Evolutionary conservation across 2,113 vertebrate species (phyloP), one percentile per base, ranked within the genome.

Genomic region (Speoplatyrhinus poulsoni): DNA sequence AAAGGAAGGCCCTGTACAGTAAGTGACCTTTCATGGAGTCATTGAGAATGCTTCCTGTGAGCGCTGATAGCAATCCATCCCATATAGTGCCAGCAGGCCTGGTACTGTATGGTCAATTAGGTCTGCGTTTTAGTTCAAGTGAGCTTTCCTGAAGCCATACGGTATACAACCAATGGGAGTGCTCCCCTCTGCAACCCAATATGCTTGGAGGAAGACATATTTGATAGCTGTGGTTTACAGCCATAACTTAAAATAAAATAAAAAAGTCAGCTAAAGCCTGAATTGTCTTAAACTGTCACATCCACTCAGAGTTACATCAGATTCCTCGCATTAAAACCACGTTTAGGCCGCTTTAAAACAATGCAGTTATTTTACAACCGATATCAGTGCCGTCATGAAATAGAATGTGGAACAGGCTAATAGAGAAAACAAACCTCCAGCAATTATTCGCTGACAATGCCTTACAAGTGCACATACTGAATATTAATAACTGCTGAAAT

Each of bases 1-100:
- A 36, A 83, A 16, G 12, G 3, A 36, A 61, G 62, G 77, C 46
- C 69, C 10, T 3, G 46, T 70, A 80, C 41, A 71, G 67, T 48
- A 73, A 70, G 72, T 46, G 0, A 46, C 48, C 60, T 70, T 75
- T 67, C 86, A 59, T 67, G 73, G 62, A 68, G 36, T 50, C 36
- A 76, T 52, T 36, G 64, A 79, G 53, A 19, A 47, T 64, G 67
- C 76, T 73, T 84, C 75, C 71, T 65, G 73, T 63, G 62, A 75
- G 83, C 80, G 67, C 66, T 76, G 77, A 82, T 86, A 70, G 84
- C 62, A 55, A 62, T 79, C 77, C 53, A 63, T 72, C 69, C 36
- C 19, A 16, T 53, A 80, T 77, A 54, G 62, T 3, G 41, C 62
- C 70, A 36, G 63, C 72, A 69, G 13, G 33, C 60, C 60, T 48